Evolutionary conservation across 2,888 invertebrate species (phyloP).

Genomic region (Bugula neritina): DNA sequence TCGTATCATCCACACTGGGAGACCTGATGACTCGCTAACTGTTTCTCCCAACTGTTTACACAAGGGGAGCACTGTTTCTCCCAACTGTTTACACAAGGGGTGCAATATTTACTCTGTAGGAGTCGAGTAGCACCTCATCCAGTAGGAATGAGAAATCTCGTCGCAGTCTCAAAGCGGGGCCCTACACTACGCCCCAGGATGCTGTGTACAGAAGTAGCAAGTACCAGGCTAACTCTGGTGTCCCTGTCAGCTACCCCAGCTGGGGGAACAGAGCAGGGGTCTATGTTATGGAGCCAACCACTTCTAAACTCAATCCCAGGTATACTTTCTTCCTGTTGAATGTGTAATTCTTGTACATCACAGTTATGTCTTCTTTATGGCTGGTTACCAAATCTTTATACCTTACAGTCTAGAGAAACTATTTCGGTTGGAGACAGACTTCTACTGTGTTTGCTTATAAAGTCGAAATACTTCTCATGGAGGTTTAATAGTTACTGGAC

Average conservation of each 20-base stretch:
- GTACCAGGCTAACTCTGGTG: background rate
- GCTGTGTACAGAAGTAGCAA: background rate
- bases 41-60: too few relatives aligned
- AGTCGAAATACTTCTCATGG: too few relatives aligned
- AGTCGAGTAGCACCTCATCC: background rate
- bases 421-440: background rate
- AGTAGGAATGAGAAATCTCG: background rate
- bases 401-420: background rate
- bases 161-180: background rate
- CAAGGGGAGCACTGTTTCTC: too few relatives aligned
- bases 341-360: too few relatives aligned
- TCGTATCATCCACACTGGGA: too few relatives aligned
- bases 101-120: constrained; percentile 1
- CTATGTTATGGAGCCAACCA: background rate
- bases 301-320: background rate
- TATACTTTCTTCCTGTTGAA: background rate
- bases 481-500: too few relatives aligned
- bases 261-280: background rate
- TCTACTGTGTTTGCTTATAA: background rate
- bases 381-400: background rate
- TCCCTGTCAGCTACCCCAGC: constrained; percentile 14
- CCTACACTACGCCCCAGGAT: background rate
- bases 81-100: too few relatives aligned
- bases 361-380: too few relatives aligned
- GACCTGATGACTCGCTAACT: too few relatives aligned